These are phyloP conservation scores for Leptothorax acervorum DNA, from an alignment of 2,888 invertebrate species.

Conservation along the genomic window DNA sequence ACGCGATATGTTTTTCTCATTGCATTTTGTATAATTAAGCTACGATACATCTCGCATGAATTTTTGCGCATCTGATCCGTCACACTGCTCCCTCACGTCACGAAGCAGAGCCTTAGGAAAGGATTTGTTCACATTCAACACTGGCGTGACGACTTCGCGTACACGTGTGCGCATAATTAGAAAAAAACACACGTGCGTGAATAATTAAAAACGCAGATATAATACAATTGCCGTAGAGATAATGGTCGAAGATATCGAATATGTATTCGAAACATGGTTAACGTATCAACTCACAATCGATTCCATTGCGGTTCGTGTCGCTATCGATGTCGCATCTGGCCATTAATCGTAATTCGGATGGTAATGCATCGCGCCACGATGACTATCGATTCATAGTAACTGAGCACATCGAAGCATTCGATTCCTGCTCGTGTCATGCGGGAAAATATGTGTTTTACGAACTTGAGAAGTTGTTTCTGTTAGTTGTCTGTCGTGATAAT, in stretches of 20 bases:
- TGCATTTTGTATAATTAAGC: not conserved
- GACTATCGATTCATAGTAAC: slow-evolving; percentile 19
- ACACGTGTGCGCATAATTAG: slow-evolving; percentile 26
- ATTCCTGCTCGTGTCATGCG: not conserved
- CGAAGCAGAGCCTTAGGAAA: not conserved
- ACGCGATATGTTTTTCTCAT: not conserved
- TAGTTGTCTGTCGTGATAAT: not conserved
- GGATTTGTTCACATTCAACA: slow-evolving; percentile 12
- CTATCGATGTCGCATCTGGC: slow-evolving; percentile 11
- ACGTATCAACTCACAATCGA: not conserved
- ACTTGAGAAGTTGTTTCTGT: not conserved
- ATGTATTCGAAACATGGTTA: slow-evolving; percentile 18
- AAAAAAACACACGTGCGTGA: slow-evolving; percentile 8
- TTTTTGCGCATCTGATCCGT: not conserved
- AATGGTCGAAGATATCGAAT: slow-evolving; percentile 10
- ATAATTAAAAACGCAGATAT: slow-evolving; percentile 13
- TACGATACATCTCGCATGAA: slow-evolving; percentile 4
- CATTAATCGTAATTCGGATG: slow-evolving; percentile 34
- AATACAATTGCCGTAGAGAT: not conserved
- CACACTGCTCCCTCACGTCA: not conserved
- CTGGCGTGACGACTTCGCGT: not conserved
- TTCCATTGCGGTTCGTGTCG: not conserved
- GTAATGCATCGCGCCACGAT: not conserved
- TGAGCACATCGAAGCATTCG: not conserved
- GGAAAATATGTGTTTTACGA: slow-evolving; percentile 13